phyloP scores from a whole-genome alignment of 2,113 vertebrate genomes.

The Emydura subglobosa region DNA sequence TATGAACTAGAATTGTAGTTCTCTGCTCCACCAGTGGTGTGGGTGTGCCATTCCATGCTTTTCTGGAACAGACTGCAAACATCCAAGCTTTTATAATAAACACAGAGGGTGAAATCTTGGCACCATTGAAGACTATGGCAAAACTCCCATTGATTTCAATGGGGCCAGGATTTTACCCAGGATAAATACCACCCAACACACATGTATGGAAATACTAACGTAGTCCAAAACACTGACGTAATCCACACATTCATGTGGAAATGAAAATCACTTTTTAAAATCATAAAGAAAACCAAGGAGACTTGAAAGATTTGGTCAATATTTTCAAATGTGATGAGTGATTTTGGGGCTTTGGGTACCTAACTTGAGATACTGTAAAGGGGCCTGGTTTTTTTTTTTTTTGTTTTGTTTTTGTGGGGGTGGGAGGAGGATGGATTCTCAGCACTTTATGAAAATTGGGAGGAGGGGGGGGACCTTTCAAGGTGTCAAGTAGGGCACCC shows the following conservation, averaged over 20 bases:
- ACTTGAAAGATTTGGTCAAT: background rate
- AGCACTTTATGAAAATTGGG: background rate
- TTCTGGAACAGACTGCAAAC: background rate
- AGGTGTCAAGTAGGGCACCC: background rate
- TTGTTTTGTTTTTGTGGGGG: no score
- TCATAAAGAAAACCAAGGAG: background rate
- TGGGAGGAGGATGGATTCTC: background rate
- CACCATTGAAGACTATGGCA: background rate
- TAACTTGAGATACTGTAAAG: background rate
- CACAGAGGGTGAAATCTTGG: background rate
- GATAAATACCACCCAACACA: background rate
- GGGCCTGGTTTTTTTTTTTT: background rate
- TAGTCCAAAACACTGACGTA: background rate
- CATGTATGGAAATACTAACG: background rate
- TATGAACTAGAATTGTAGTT: rapidly evolving
- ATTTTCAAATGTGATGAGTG: background rate
- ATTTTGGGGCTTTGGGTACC: background rate
- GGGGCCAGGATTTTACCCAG: background rate
- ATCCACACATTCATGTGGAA: background rate
- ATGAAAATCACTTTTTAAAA: background rate
- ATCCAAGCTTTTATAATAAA: background rate
- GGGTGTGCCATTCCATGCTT: background rate
- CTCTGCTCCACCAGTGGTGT: background rate
- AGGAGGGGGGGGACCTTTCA: background rate
- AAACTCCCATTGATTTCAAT: background rate